Evolutionary conservation across 2,113 vertebrate genomes (phyloP).

Genomic region (Raphicerus campestris): DNA sequence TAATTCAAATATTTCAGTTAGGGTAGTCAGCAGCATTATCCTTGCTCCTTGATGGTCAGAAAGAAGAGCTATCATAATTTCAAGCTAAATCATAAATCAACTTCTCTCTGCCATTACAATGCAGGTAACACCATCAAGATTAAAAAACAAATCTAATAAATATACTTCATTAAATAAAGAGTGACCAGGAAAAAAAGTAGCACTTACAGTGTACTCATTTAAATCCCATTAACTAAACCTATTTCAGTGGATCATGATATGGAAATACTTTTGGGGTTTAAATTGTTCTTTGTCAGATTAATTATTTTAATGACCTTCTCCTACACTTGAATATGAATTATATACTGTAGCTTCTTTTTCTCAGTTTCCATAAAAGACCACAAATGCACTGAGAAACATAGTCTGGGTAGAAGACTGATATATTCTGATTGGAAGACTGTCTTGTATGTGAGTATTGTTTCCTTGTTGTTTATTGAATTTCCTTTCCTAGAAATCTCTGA

Average conservation of each 20-base stretch:
- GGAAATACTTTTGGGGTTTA: not conserved
- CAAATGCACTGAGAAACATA: not conserved
- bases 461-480: not conserved
- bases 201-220: not conserved
- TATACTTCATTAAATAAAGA: not conserved
- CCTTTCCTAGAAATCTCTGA: not conserved
- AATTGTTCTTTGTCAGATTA: not conserved
- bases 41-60: not conserved
- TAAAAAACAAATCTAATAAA: not conserved
- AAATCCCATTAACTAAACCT: not conserved
- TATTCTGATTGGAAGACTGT: not conserved
- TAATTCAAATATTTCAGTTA: not conserved
- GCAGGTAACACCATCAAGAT: not conserved
- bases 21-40: not conserved
- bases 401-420: not conserved
- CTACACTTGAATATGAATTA: not conserved
- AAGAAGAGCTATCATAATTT: not conserved
- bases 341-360: not conserved
- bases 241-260: not conserved
- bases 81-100: not conserved
- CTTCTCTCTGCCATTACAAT: not conserved
- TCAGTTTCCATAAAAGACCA: not conserved
- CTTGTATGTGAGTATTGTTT: not conserved
- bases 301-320: conserved; percentile 20
- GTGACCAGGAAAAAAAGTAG: not conserved